Evolutionary conservation across 2,797 vertebrate genomes (phyloP).

Genomic region (Clamator glandarius): DNA sequence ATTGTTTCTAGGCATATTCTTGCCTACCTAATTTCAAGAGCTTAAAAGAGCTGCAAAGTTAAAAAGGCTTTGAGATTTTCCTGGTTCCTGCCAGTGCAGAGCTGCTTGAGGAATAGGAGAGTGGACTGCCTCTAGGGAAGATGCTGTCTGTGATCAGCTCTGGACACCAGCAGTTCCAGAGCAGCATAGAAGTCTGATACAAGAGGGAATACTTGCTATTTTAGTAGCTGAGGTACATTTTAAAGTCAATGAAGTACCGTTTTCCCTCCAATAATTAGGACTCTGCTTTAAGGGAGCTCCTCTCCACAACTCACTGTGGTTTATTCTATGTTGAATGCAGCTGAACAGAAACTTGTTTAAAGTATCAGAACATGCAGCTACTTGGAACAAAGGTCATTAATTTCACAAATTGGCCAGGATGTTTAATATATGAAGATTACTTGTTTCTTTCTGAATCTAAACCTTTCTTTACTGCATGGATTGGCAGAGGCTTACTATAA

Average conservation of each 20-base stretch:
- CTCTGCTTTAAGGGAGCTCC: not conserved
- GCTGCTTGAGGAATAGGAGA: not conserved
- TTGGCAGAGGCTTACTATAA: not conserved
- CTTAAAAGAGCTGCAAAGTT: not conserved
- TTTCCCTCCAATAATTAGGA: not conserved
- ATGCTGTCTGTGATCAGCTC: not conserved
- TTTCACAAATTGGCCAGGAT: not conserved
- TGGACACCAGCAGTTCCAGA: not conserved
- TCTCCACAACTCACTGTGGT: not conserved
- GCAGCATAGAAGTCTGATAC: not conserved
- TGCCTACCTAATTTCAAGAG: not conserved
- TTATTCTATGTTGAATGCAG: not conserved
- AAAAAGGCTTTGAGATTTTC: not conserved
- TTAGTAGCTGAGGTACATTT: not conserved
- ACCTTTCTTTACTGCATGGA: not conserved
- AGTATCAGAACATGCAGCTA: not conserved
- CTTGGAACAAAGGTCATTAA: not conserved
- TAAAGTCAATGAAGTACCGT: not conserved
- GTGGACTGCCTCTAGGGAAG: not conserved
- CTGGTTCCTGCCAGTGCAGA: not conserved
- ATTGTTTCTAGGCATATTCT: not conserved
- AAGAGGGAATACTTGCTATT: not conserved
- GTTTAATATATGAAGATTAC: not conserved
- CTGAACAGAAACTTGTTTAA: not conserved
- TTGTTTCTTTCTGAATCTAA: not conserved